Conservation (phyloP, 2,113 vertebrate genomes). For the Semnornis frantzii region DNA sequence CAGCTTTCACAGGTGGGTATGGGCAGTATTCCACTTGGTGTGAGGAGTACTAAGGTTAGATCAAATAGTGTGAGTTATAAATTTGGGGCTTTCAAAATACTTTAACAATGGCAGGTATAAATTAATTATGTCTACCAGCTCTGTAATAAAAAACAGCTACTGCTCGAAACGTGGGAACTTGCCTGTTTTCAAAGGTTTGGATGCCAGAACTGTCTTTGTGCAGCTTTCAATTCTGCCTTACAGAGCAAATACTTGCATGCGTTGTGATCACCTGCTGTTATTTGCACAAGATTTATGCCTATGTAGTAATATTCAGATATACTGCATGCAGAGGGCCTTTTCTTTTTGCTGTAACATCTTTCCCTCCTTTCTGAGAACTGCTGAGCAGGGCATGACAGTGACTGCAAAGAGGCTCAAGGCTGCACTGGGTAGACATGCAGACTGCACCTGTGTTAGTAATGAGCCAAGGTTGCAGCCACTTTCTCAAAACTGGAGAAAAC, state of each 20-base stretch:
- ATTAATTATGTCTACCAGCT: background rate
- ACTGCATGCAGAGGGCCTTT: too few relatives aligned
- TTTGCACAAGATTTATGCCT: background rate
- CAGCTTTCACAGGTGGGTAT: background rate
- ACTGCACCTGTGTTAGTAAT: background rate
- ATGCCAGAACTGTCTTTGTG: background rate
- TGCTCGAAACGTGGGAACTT: background rate
- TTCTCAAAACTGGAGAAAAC: background rate
- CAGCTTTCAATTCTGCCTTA: background rate
- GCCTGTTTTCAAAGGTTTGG: background rate
- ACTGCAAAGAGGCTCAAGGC: background rate
- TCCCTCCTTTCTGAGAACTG: background rate
- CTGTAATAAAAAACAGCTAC: background rate
- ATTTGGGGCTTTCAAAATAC: background rate
- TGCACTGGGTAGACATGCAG: accelerated
- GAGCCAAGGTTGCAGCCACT: background rate
- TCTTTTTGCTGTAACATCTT: background rate
- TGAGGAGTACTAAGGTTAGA: background rate
- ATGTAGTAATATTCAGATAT: background rate
- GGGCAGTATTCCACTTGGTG: background rate
- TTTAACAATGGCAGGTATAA: background rate
- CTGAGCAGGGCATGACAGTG: background rate
- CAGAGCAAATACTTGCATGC: background rate
- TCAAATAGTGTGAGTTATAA: background rate
- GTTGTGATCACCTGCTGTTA: background rate